A percentile compares a stretch with the other conserved stretches of the same genome.
Conservation (phyloP, 2,113 vertebrate genomes). For the Ondatra zibethicus region DNA sequence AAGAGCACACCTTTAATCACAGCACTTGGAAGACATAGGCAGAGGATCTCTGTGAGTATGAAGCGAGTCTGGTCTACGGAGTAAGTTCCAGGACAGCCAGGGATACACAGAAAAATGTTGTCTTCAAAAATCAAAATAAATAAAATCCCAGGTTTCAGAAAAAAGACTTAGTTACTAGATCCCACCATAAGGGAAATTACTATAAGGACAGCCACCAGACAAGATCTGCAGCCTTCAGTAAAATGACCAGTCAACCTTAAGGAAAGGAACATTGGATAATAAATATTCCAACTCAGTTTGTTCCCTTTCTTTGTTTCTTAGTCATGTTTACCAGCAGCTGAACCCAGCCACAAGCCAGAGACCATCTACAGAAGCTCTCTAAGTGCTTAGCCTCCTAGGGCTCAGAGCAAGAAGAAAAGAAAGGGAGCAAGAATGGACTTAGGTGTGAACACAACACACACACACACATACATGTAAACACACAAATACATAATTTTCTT, state of each 20-base stretch:
- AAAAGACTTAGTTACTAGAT: background rate
- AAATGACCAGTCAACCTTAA: background rate
- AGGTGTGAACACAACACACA: background rate
- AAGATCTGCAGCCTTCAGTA: background rate
- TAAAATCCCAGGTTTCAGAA: background rate
- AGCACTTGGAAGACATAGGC: background rate
- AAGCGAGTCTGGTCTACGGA: background rate
- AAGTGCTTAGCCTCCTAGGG: background rate
- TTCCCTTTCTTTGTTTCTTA: background rate
- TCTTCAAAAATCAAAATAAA: background rate
- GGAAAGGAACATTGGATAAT: background rate
- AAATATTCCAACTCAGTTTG: background rate
- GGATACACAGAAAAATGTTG: background rate
- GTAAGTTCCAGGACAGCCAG: background rate
- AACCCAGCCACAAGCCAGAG: background rate
- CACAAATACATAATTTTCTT: background rate
- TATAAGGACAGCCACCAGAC: background rate
- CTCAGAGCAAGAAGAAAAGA: background rate
- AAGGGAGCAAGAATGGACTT: background rate
- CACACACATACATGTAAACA: background rate
- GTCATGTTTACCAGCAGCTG: background rate
- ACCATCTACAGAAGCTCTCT: background rate
- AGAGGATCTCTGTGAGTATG: background rate
- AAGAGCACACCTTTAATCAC: background rate
- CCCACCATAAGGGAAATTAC: background rate